Base-by-base conservation (phyloP, 1,140 invertebrate genomes). In the Zaprionus davidi region DNA sequence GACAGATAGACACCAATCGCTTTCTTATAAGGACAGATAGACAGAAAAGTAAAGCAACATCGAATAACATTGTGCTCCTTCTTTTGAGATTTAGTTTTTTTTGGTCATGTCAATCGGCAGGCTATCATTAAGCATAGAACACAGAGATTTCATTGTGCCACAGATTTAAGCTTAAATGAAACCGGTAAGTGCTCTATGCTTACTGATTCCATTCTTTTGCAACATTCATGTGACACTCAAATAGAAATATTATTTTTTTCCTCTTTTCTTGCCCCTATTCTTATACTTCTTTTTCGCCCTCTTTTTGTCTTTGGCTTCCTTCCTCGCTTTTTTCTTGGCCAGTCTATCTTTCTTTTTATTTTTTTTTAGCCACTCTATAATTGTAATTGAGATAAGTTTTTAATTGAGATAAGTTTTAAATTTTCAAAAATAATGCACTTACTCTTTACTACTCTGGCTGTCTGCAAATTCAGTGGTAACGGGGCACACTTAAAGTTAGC, bases 401-500 rank as follows among this genome's bases (percentile, higher is more conserved):
- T 0, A 11, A 17, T 46, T 46, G 2, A 17, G n/a, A 17, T 17
- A 17, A 17, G 3, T 34, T 34, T 34, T 0, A 17, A 17, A 44
- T 44, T n/a, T 44, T 17, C 6, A 7, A 5, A 38, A 38, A 13
- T 15, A 13, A 15, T 38, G 36, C 41, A 51, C 46, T 51, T 24
- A 51, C 46, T 12, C 4, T 24, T 51, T 0, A 51, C 20, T 20
- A 13, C 7, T 51, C 5, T 12, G 0, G 85, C 85, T 0, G 65
- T 81, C 1, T 46, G 79, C 68, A 90, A 69, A 53, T 90, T 85
- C 1, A 90, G 73, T 1, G 85, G 85, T 46, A 90, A 1, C 7
- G 85, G 85, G 0, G 85, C 85, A 55, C 85, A 90, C 56, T 90
- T 90, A 9, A 90, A 90, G 11, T 73, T 76, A 6, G 70, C 70